Evolutionary conservation across 2,888 invertebrate species (phyloP).

Genomic region (Noctua janthe): DNA sequence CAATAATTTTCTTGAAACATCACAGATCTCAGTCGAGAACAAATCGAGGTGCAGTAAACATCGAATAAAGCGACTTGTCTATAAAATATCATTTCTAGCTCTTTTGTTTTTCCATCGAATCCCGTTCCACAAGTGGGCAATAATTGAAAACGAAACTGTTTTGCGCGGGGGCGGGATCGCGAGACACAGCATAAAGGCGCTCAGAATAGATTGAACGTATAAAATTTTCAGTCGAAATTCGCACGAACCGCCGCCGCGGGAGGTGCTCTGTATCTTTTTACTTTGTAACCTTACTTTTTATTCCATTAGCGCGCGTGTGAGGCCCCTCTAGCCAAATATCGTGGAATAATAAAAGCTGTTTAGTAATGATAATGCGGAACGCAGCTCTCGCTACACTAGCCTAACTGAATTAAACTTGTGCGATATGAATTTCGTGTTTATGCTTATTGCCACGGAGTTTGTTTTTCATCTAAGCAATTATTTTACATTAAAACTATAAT

Average conservation of each 20-base stretch:
- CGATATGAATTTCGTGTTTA: slow-evolving; percentile 81
- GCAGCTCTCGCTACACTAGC: slow-evolving; percentile 81
- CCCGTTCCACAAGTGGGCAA: slow-evolving; percentile 90
- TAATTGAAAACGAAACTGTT: slow-evolving; percentile 90
- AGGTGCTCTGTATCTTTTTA: slow-evolving; percentile 89
- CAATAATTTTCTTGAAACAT: slow-evolving; percentile 89
- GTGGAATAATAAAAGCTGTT: slow-evolving; percentile 90
- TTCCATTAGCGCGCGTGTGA: slow-evolving; percentile 90
- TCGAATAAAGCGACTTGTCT: slow-evolving; percentile 87
- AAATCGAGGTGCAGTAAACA: slow-evolving; percentile 89
- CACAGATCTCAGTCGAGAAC: slow-evolving; percentile 87
- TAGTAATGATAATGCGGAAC: slow-evolving; percentile 89
- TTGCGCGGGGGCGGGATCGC: slow-evolving; percentile 86
- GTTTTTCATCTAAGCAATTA: slow-evolving; percentile 75
- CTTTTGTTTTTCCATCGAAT: slow-evolving; percentile 88
- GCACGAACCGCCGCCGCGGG: slow-evolving; percentile 88
- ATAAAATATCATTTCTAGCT: slow-evolving; percentile 90
- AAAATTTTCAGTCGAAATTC: slow-evolving; percentile 90
- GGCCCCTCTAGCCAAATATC: slow-evolving; percentile 89
- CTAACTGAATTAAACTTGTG: slow-evolving; percentile 87
- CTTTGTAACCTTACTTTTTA: slow-evolving; percentile 91
- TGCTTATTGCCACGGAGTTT: slow-evolving; percentile 80
- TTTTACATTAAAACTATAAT: slow-evolving; percentile 65
- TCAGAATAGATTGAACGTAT: slow-evolving; percentile 90
- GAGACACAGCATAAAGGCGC: slow-evolving; percentile 89